Conservation (phyloP, 2,113 vertebrate species). For the Calidris pugnax region DNA sequence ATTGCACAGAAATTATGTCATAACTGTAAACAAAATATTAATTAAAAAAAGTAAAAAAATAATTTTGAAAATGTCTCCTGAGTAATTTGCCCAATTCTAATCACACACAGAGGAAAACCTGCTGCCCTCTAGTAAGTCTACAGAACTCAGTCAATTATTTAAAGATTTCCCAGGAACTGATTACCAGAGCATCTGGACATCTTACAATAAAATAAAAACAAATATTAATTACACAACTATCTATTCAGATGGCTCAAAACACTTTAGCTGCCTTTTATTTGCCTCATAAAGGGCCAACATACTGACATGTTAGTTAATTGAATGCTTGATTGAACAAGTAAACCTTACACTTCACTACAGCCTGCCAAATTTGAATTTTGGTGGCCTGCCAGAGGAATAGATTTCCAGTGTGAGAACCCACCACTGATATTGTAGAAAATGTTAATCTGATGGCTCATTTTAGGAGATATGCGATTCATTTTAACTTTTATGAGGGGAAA, state of each 20-base stretch:
- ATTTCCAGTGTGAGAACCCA: background rate
- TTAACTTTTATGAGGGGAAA: background rate
- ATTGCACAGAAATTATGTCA: background rate
- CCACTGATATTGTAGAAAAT: background rate
- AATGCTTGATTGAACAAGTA: constrained; percentile 65
- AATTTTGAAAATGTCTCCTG: background rate
- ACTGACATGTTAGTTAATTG: constrained; percentile 59
- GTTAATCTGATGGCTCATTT: background rate
- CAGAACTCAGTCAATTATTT: constrained; percentile 18
- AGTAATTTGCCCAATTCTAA: background rate
- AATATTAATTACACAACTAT: constrained; percentile 65
- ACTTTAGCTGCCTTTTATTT: constrained; percentile 62
- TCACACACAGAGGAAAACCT: background rate
- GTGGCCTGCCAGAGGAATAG: constrained; percentile 32
- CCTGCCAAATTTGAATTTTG: constrained; percentile 54
- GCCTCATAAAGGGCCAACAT: constrained; percentile 50
- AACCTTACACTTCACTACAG: constrained; percentile 18
- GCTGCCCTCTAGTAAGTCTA: background rate
- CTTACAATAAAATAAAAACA: constrained; percentile 61
- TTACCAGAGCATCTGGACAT: constrained; percentile 36
- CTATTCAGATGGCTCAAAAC: constrained; percentile 12
- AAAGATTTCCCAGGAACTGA: constrained; percentile 9
- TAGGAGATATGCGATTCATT: background rate
- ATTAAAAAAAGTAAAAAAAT: background rate
- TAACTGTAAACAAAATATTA: background rate